Conservation (phyloP, 2,888 invertebrate species). For the Thysanoteuthis rhombus region DNA sequence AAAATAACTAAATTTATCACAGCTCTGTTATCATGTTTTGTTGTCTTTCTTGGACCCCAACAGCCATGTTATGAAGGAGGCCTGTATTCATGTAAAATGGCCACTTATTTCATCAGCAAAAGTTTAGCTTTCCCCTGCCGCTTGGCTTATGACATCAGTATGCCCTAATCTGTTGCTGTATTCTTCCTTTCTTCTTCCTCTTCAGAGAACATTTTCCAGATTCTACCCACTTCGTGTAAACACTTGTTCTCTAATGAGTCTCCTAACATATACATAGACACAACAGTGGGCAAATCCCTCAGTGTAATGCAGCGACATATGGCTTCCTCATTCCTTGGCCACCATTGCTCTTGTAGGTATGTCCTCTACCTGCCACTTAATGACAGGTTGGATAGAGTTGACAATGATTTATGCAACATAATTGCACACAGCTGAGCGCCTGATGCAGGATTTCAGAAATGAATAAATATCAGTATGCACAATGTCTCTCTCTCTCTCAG, state of each 20-base stretch:
- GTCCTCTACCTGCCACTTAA: background rate
- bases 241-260: conserved; percentile 12
- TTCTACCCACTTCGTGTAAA: background rate
- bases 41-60: too few relatives aligned
- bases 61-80: too few relatives aligned
- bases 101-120: background rate
- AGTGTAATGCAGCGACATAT: background rate
- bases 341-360: background rate
- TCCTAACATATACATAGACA: background rate
- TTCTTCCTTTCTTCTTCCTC: too few relatives aligned
- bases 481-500: background rate
- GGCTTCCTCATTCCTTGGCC: background rate
- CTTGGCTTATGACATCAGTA: background rate
- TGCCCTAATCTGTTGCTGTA: background rate
- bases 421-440: background rate
- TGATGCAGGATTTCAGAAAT: background rate
- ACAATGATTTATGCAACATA: background rate
- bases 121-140: conserved; percentile 12
- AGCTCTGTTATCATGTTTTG: too few relatives aligned
- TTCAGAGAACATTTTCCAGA: background rate
- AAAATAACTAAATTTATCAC: too few relatives aligned
- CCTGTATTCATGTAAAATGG: background rate
- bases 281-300: background rate
- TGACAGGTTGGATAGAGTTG: background rate
- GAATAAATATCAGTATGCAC: background rate